Percentiles rank a stretch among this genome's conserved stretches.
phyloP scores from a whole-genome alignment of 1,140 invertebrate genomes.

The Pogonomyrmex californicus region DNA sequence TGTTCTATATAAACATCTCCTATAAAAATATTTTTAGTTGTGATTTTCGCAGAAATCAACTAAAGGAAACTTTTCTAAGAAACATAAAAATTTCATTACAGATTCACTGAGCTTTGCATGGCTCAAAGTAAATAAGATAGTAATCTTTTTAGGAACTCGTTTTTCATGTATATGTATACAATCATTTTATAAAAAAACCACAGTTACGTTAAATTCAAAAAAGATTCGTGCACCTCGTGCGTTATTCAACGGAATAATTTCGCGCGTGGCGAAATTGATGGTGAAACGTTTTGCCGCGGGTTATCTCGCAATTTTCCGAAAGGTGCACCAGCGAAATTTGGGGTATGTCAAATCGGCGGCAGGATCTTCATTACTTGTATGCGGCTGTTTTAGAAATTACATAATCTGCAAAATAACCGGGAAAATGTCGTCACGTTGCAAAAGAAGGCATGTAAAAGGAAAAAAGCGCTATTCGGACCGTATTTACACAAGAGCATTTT shows the following conservation, averaged over 20 bases:
- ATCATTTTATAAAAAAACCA: slow-evolving; percentile 12
- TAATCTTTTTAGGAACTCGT: not conserved
- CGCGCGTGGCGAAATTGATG: not conserved
- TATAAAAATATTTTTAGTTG: not conserved
- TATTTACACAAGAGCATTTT: slow-evolving; percentile 5
- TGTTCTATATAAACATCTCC: not conserved
- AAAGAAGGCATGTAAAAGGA: slow-evolving; percentile 27
- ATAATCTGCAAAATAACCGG: slow-evolving; percentile 33
- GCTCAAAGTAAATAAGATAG: slow-evolving; percentile 10
- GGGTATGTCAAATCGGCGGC: not conserved
- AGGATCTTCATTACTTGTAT: slow-evolving; percentile 55
- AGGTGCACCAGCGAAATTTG: slow-evolving; percentile 46
- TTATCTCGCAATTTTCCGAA: slow-evolving; percentile 43
- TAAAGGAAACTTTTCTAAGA: not conserved
- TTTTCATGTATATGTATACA: not conserved
- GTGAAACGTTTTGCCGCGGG: not conserved
- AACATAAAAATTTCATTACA: slow-evolving; percentile 24
- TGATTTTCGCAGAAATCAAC: not conserved
- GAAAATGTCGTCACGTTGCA: not conserved
- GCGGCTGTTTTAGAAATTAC: slow-evolving; percentile 53
- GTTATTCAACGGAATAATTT: slow-evolving; percentile 63
- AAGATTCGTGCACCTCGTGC: not conserved
- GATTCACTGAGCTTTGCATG: slow-evolving; percentile 19
- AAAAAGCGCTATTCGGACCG: slow-evolving; percentile 28
- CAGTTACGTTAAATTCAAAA: not conserved